Conservation (phyloP, 2,113 vertebrate genomes). For the Oostethus manadensis region DNA sequence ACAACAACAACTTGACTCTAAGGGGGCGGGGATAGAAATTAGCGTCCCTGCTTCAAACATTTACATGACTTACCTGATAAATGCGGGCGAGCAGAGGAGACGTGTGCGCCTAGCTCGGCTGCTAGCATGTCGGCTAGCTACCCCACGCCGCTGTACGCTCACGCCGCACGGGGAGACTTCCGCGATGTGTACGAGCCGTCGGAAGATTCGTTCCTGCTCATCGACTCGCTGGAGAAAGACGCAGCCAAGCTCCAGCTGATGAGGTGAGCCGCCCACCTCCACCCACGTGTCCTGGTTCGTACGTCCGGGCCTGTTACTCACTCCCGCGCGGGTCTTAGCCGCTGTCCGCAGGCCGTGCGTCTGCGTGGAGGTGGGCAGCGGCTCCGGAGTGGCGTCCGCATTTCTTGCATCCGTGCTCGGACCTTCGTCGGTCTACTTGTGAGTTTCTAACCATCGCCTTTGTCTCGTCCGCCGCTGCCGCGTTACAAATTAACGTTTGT, state of each 20-base stretch:
- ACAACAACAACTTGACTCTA: no score
- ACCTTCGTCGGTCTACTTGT: slow-evolving; percentile 80
- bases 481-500: not conserved
- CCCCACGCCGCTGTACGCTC: not conserved
- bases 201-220: not conserved
- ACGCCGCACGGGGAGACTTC: not conserved
- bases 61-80: no score
- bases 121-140: not conserved
- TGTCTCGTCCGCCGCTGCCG: no score
- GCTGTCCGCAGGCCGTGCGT: slow-evolving; percentile 60
- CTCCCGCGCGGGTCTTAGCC: no score
- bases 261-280: not conserved
- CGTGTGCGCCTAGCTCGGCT: no score
- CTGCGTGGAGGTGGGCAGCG: slow-evolving; percentile 89
- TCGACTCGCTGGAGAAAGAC: slow-evolving; percentile 2
- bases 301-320: no score
- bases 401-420: slow-evolving; percentile 87
- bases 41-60: no score
- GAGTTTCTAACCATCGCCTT: slow-evolving; percentile 43
- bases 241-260: not conserved
- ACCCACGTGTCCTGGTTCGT: no score
- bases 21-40: no score
- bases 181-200: not conserved
- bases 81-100: no score
- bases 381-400: slow-evolving; percentile 86